These are phyloP conservation scores for Amphimallon solstitiale DNA, from an alignment of 2,888 invertebrate genomes.

Conservation along the genomic window DNA sequence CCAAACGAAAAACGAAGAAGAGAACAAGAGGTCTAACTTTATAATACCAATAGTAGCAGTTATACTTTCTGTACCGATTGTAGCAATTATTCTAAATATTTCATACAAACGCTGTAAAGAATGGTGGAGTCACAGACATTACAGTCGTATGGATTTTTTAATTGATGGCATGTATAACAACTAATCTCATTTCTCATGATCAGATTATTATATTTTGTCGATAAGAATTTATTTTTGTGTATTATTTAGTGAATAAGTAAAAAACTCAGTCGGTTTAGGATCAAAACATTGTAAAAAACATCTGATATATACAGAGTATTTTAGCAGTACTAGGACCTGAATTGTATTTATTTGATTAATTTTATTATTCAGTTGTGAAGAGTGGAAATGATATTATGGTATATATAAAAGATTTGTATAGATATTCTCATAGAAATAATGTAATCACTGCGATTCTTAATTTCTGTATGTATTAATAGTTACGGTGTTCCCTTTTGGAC, in stretches of 20 bases:
- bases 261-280: slow-evolving; percentile 12
- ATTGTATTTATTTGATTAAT: no score
- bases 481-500: neutral
- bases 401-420: no score
- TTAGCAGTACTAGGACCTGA: no score
- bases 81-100: slow-evolving; percentile 74
- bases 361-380: no score
- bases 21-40: slow-evolving; percentile 67
- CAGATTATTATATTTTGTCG: slow-evolving; percentile 13
- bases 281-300: neutral
- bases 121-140: slow-evolving; percentile 87
- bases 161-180: slow-evolving; percentile 92
- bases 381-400: no score
- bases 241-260: slow-evolving; percentile 7
- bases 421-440: no score
- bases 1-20: slow-evolving; percentile 44
- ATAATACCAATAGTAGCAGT: slow-evolving; percentile 80
- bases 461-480: neutral
- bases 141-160: slow-evolving; percentile 87
- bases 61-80: slow-evolving; percentile 78
- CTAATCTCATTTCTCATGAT: slow-evolving; percentile 53
- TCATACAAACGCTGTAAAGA: slow-evolving; percentile 78
- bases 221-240: slow-evolving; percentile 29
- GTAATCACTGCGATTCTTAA: no score
- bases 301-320: neutral